Evolutionary conservation across 2,797 vertebrate genomes (phyloP).

Genomic region (Poliocrania exsul): DNA sequence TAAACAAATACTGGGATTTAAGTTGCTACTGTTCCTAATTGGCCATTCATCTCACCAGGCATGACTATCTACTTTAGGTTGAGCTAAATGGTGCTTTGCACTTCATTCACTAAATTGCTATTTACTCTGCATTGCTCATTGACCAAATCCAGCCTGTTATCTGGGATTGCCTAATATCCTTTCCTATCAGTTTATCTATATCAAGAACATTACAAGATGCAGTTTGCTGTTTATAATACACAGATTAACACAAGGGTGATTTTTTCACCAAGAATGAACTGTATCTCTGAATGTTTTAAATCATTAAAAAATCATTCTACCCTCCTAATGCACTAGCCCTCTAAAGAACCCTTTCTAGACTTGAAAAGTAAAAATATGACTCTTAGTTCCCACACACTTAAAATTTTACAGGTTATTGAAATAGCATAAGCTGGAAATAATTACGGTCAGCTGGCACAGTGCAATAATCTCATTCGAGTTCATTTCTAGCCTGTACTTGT

Average conservation of each 20-base stretch:
- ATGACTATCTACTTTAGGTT: background rate
- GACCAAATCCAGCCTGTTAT: background rate
- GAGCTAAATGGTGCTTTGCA: background rate
- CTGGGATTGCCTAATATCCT: background rate
- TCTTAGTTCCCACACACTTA: background rate
- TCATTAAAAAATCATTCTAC: background rate
- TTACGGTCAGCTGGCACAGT: background rate
- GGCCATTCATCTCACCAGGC: background rate
- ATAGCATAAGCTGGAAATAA: conserved; percentile 19
- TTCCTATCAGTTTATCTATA: background rate
- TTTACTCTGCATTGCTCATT: background rate
- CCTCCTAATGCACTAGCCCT: background rate
- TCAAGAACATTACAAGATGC: background rate
- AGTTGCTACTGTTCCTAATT: background rate
- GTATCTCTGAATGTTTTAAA: background rate
- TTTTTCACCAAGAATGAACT: background rate
- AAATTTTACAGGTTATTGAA: conserved; percentile 26
- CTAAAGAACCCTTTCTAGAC: background rate
- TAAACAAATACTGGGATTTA: background rate
- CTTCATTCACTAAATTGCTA: background rate
- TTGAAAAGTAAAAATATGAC: background rate
- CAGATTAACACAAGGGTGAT: background rate
- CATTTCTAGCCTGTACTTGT: conserved; percentile 16
- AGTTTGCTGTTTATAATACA: background rate
- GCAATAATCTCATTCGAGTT: conserved; percentile 11